Conservation (phyloP, 1,140 invertebrate species). For the Drosophila kurseongensis region DNA sequence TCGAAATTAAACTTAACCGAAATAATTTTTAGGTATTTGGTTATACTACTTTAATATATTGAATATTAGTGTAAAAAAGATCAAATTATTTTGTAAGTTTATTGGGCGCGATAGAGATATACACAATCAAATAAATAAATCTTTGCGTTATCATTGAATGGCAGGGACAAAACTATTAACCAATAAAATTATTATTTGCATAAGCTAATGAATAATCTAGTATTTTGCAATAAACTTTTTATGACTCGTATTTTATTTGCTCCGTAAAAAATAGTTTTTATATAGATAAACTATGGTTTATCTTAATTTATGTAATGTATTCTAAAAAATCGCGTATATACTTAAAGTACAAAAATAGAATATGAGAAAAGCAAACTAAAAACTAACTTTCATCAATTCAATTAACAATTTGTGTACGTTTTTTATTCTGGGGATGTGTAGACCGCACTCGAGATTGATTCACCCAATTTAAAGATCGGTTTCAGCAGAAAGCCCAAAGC, state of each 20-base stretch:
- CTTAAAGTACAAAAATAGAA: too few species aligned
- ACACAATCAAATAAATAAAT: neutral
- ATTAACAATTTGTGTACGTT: too few species aligned
- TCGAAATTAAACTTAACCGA: neutral
- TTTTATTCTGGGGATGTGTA: too few species aligned
- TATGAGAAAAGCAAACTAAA: too few species aligned
- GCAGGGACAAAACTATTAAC: neutral
- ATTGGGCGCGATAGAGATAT: too few species aligned
- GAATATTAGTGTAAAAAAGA: neutral
- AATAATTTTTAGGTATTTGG: neutral
- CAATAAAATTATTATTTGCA: neutral
- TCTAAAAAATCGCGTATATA: too few species aligned
- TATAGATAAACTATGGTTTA: too few species aligned
- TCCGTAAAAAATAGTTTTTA: neutral
- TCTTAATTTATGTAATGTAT: neutral
- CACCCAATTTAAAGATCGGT: neutral
- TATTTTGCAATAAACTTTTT: neutral
- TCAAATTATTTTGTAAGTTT: too few species aligned
- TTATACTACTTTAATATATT: too few species aligned
- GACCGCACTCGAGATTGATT: neutral
- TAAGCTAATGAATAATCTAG: neutral
- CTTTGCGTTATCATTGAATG: neutral
- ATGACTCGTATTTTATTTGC: neutral
- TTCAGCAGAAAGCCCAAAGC: neutral
- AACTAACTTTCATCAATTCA: too few species aligned